Percentiles rank a stretch among this genome's conserved stretches.
Conservation (phyloP, 2,797 vertebrate genomes). For the Catharus ustulatus region DNA sequence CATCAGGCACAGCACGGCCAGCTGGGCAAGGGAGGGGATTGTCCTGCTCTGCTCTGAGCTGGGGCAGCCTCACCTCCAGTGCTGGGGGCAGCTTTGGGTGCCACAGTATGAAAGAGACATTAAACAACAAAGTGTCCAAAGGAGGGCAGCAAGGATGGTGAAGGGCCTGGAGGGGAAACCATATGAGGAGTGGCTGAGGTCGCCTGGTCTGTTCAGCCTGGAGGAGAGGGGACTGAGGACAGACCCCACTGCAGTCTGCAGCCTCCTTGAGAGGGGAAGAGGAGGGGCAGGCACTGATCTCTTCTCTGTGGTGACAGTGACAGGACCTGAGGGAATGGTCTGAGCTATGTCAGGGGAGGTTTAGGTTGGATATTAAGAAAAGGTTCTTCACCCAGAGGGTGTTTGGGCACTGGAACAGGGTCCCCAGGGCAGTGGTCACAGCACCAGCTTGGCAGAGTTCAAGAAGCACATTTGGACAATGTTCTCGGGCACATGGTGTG, state of each 20-base stretch:
- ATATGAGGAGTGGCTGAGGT: not conserved
- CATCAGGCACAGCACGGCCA: not conserved
- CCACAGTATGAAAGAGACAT: fast-evolving
- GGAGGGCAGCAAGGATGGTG: fast-evolving
- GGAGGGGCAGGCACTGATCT: not conserved
- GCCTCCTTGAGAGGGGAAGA: not conserved
- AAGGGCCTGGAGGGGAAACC: fast-evolving
- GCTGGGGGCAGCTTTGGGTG: not conserved
- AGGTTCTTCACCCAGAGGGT: not conserved
- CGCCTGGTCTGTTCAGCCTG: not conserved
- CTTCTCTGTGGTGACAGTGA: not conserved
- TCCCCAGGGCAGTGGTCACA: not conserved
- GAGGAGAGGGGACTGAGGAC: not conserved
- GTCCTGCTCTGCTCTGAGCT: not conserved
- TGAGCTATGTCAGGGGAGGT: not conserved
- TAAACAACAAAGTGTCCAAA: not conserved
- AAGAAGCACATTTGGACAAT: not conserved
- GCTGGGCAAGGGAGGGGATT: not conserved
- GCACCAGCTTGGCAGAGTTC: not conserved
- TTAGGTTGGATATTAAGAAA: not conserved
- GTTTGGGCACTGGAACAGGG: not conserved
- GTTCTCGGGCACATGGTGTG: not conserved
- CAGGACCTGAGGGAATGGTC: not conserved
- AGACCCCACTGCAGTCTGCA: not conserved
- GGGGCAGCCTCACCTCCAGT: not conserved